Conservation (phyloP, 2,113 vertebrate species). For the Ageneiosus marmoratus region DNA sequence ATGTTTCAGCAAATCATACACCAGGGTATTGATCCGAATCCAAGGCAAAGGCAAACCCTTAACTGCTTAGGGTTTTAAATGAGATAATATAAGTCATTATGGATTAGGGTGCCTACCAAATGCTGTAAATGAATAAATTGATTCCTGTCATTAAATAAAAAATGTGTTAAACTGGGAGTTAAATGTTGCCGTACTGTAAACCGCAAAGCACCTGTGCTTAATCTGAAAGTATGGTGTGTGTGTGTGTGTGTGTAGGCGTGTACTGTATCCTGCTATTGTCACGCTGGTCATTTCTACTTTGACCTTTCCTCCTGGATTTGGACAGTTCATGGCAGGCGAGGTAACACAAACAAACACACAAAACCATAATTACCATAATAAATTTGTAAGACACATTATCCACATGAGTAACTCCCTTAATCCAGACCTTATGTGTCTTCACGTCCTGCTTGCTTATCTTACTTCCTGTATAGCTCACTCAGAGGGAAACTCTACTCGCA, state of each 20-base stretch:
- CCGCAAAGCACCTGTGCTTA: background rate
- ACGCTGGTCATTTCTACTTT: conserved; percentile 89
- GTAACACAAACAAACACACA: conserved; percentile 65
- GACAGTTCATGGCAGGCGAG: conserved; percentile 97
- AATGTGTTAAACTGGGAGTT: too few relatives aligned
- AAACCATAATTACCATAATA: background rate
- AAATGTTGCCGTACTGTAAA: background rate
- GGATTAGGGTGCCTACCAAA: too few relatives aligned
- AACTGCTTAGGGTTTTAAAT: too few relatives aligned
- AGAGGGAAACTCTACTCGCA: conserved; percentile 91
- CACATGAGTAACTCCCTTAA: background rate
- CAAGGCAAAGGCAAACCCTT: too few relatives aligned
- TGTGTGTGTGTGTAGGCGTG: conserved; percentile 74
- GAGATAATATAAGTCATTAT: too few relatives aligned
- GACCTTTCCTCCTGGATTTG: conserved; percentile 93
- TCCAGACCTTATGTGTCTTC: background rate
- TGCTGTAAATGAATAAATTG: too few relatives aligned
- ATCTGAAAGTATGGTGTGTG: background rate
- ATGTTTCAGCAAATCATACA: too few relatives aligned
- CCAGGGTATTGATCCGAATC: too few relatives aligned
- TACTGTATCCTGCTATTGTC: conserved; percentile 91
- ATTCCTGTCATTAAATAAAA: too few relatives aligned
- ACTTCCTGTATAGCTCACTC: conserved; percentile 80
- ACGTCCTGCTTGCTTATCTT: conserved; percentile 3
- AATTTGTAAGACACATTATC: background rate